These are phyloP conservation scores for Chymomyza caudatula DNA, from an alignment of 2,888 invertebrate genomes.

Conservation along the genomic window DNA sequence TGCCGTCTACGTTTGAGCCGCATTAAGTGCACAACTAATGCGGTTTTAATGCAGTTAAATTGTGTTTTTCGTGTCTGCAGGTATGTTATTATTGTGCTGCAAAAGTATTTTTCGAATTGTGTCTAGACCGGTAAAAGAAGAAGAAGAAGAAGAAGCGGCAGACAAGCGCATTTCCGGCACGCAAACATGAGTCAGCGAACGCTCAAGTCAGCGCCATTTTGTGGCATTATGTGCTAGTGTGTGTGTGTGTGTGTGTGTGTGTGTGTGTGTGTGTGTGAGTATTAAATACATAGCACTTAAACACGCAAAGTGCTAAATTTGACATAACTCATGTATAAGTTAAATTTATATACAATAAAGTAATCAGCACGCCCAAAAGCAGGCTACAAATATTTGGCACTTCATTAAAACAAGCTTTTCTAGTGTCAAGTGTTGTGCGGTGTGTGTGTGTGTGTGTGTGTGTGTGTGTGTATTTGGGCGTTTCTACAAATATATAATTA, in stretches of 20 bases:
- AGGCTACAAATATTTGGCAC: conserved; percentile 14
- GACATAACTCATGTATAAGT: background rate
- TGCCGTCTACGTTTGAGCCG: conserved; percentile 3
- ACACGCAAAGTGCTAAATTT: background rate
- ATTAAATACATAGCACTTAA: background rate
- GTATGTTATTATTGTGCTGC: conserved; percentile 25
- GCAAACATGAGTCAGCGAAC: conserved; percentile 28
- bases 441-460: background rate
- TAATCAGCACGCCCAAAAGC: background rate
- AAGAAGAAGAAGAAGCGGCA: conserved; percentile 2
- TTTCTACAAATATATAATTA: background rate
- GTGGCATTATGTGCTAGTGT: conserved; percentile 26
- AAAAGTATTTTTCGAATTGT: conserved; percentile 28
- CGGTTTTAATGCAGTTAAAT: conserved; percentile 45
- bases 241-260: background rate
- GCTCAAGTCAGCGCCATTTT: conserved; percentile 9
- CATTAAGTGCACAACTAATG: conserved; percentile 25
- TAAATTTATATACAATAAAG: background rate
- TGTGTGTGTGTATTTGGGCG: background rate
- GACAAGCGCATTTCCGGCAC: conserved; percentile 56
- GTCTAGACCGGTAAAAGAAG: conserved; percentile 53
- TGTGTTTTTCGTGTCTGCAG: conserved; percentile 31
- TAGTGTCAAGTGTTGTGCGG: too few relatives aligned
- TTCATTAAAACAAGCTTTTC: conserved; percentile 22
- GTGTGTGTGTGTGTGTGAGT: background rate